Percentiles rank a stretch among this genome's conserved stretches.
Evolutionary conservation across 1,140 invertebrate genomes (phyloP).

Genomic region (Polyergus mexicanus): DNA sequence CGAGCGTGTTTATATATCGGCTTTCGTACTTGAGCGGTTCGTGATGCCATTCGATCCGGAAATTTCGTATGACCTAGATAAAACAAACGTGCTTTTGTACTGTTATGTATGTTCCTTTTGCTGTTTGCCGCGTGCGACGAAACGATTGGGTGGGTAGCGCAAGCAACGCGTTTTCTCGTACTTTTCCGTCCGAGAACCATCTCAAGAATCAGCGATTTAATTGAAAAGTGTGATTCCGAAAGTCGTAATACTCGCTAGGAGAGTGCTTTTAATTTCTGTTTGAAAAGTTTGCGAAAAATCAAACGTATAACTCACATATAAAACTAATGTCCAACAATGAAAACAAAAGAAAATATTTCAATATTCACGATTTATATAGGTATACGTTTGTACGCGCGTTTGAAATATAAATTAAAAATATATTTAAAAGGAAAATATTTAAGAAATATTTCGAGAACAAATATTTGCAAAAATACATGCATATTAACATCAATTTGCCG

Average conservation of each 20-base stretch:
- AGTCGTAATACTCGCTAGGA: neutral
- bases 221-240: neutral
- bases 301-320: neutral
- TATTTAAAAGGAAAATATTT: neutral
- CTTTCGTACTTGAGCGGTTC: conserved; percentile 79
- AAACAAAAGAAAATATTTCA: neutral
- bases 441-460: neutral
- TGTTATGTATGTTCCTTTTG: neutral
- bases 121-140: neutral
- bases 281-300: neutral
- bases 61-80: conserved; percentile 79
- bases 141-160: neutral
- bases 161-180: neutral
- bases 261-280: neutral
- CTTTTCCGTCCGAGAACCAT: neutral
- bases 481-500: neutral
- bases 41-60: conserved; percentile 81
- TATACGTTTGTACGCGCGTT: neutral
- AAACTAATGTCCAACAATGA: neutral
- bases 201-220: neutral
- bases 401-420: neutral
- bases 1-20: conserved; percentile 81
- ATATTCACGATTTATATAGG: neutral
- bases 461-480: neutral
- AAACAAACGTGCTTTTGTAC: conserved; percentile 2